Conservation (phyloP, 2,888 invertebrate species). For the Flexamia atlantica region DNA sequence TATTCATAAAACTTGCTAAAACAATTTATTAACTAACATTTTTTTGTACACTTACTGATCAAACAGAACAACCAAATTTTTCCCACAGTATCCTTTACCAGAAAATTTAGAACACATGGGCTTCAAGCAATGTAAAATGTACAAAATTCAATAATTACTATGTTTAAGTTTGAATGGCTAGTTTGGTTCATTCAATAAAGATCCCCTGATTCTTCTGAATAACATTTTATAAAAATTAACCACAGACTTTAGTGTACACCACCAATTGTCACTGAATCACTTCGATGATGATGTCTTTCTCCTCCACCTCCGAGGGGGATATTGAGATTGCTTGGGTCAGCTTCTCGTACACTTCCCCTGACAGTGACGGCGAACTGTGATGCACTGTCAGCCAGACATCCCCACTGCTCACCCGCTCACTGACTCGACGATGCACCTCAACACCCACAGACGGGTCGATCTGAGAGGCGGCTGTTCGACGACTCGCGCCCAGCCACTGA, state of each 20-base stretch:
- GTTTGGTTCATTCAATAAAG: too few relatives aligned
- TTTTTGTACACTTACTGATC: too few relatives aligned
- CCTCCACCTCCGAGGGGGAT: neutral
- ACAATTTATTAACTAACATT: too few relatives aligned
- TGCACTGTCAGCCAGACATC: slow-evolving; percentile 73
- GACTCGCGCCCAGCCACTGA: slow-evolving; percentile 75
- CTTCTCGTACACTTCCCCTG: slow-evolving; percentile 17
- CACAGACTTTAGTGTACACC: neutral
- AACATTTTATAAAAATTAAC: too few relatives aligned
- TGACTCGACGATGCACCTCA: slow-evolving; percentile 71
- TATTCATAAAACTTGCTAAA: too few relatives aligned
- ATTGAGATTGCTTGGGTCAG: slow-evolving; percentile 14
- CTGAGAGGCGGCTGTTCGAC: slow-evolving; percentile 72
- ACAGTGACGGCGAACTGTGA: slow-evolving; percentile 70
- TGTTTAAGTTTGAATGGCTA: too few relatives aligned
- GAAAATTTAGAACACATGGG: too few relatives aligned
- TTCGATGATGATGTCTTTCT: slow-evolving; percentile 34
- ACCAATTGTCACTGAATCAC: neutral
- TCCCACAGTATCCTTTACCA: too few relatives aligned
- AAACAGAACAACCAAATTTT: too few relatives aligned
- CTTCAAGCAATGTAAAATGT: too few relatives aligned
- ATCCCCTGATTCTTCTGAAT: too few relatives aligned
- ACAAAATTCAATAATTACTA: too few relatives aligned
- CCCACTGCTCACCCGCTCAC: slow-evolving; percentile 71
- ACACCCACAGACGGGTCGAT: slow-evolving; percentile 76